These are phyloP conservation scores for Albula glossodonta DNA, from an alignment of 2,113 vertebrate genomes.

Conservation along the genomic window DNA sequence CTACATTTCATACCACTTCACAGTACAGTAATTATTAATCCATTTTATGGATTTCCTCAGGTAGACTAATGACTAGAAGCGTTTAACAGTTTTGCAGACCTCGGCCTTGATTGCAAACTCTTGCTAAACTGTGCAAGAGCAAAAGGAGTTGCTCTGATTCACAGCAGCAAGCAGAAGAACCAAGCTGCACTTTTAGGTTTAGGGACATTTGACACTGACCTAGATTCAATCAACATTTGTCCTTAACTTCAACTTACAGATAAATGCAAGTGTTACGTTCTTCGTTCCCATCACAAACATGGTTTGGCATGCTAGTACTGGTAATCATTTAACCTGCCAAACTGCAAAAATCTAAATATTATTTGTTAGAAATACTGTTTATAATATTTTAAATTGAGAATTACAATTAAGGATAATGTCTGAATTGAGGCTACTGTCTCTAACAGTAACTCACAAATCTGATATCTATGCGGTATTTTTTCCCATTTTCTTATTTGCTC, in stretches of 20 bases:
- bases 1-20: conserved; percentile 15
- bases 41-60: conserved; percentile 9
- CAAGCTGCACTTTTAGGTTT: neutral
- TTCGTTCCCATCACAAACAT: neutral
- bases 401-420: neutral
- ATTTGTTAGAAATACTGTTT: too few species aligned
- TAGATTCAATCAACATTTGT: neutral
- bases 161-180: conserved; percentile 6
- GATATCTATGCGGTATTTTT: neutral
- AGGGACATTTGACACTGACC: neutral
- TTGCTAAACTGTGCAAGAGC: neutral
- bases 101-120: neutral
- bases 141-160: neutral
- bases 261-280: neutral
- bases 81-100: conserved; percentile 1
- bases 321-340: too few species aligned
- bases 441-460: neutral
- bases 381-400: neutral
- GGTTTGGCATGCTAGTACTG: neutral
- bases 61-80: neutral
- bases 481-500: neutral
- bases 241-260: neutral
- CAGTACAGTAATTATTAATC: conserved; percentile 17
- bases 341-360: too few species aligned
- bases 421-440: neutral